Base-by-base conservation (phyloP, 1,140 invertebrate species). In the Lanistes nyassanus region DNA sequence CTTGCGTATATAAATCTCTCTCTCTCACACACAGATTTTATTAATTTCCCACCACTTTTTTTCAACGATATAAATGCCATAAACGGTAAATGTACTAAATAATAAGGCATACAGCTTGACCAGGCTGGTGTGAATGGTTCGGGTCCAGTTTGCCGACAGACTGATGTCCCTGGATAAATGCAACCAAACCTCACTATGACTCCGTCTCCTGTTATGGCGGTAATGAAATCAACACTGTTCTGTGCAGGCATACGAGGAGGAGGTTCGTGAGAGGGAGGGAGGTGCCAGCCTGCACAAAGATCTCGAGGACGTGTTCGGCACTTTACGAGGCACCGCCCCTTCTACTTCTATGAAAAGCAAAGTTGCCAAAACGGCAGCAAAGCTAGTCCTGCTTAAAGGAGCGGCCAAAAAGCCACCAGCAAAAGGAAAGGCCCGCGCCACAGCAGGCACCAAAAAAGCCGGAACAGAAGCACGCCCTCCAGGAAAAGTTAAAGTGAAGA, bases 211-310 rank as follows among this genome's bases (percentile, higher is more conserved):
- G n/a, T n/a, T n/a, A n/a, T n/a, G n/a, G n/a, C n/a, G n/a, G n/a
- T n/a, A n/a, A n/a, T n/a, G n/a, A n/a, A n/a, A n/a, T n/a, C n/a
- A n/a, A n/a, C n/a, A n/a, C n/a, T n/a, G n/a, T 60, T 64, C 69
- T n/a, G 74, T 75, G n/a, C 42, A 84, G 82, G 75, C 66, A 26
- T 84, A 84, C 55, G 81, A 84, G 60, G 75, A 76, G 9, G 83
- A 84, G 55, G 81, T 84, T n/a, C 39, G 78, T 29, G 56, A 56
- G 5, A 67, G 82, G 9, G 64, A 67, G 53, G 78, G 76, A 16
- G 53, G 29, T 31, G 56, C 36, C 9, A 72, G 62, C 26, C 62
- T 79, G 3, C 64, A 76, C 73, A 77, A 76, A 64, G 82, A 82
- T 34, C 65, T 84, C 29, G 74, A 81, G 23, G 67, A 74, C 9